phyloP scores from a whole-genome alignment of 2,797 vertebrate species.

The Argentina silus region DNA sequence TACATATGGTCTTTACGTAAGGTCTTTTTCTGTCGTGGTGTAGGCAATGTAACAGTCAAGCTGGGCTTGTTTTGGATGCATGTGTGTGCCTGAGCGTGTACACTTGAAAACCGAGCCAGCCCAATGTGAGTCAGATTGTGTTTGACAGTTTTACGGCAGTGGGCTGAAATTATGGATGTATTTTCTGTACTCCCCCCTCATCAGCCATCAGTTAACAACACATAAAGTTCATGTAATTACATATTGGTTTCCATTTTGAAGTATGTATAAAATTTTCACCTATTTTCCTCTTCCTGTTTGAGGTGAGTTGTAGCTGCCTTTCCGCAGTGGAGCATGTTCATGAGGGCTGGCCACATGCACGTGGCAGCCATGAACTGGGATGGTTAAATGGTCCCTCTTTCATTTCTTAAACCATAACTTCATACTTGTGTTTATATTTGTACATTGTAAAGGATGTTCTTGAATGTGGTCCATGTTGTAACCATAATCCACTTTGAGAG shows the following conservation, averaged over 20 bases:
- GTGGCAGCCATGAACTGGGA: slow-evolving; percentile 37
- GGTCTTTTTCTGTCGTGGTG: slow-evolving; percentile 3
- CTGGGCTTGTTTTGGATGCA: slow-evolving; percentile 51
- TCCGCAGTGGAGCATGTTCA: slow-evolving; percentile 65
- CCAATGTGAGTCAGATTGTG: slow-evolving; percentile 76
- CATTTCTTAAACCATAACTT: slow-evolving; percentile 21
- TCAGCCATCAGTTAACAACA: slow-evolving; percentile 83
- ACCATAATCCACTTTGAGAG: not conserved
- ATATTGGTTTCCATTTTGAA: slow-evolving; percentile 83
- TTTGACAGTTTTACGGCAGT: slow-evolving; percentile 82
- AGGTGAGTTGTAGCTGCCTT: slow-evolving; percentile 76
- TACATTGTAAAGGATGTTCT: not conserved
- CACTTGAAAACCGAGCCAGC: slow-evolving; percentile 65
- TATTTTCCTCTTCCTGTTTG: slow-evolving; percentile 79
- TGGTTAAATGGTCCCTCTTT: slow-evolving; percentile 25
- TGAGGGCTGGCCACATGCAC: slow-evolving; percentile 42
- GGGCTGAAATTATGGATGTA: slow-evolving; percentile 79
- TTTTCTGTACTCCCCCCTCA: slow-evolving; percentile 74
- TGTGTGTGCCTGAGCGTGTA: slow-evolving; percentile 37
- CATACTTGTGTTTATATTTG: not conserved
- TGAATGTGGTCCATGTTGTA: not conserved
- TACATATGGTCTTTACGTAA: not conserved
- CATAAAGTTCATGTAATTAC: slow-evolving; percentile 83
- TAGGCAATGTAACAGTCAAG: slow-evolving; percentile 27
- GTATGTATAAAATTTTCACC: slow-evolving; percentile 84